A percentile compares a stretch with the other conserved stretches of the same genome.
phyloP scores from a whole-genome alignment of 1,140 invertebrate genomes.

The Fopius arisanus region DNA sequence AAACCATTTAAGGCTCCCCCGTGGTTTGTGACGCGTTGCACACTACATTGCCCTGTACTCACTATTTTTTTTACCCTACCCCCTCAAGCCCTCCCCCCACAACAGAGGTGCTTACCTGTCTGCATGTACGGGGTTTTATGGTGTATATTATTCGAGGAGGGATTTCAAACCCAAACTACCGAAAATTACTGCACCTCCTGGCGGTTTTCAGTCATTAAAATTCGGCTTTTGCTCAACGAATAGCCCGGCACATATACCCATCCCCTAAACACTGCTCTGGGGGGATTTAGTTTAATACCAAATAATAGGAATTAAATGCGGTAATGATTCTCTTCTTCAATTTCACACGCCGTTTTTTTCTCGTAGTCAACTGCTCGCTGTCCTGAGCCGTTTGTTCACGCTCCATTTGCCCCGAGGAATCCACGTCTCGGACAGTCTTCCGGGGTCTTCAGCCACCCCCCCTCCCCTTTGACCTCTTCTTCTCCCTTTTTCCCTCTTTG shows the following conservation, averaged over 20 bases:
- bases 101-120: not conserved
- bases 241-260: no score
- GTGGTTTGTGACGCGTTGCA: conserved; percentile 13
- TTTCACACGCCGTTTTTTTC: not conserved
- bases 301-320: not conserved
- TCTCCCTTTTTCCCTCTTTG: no score
- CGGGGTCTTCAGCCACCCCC: not conserved
- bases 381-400: conserved; percentile 24
- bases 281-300: not conserved
- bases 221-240: not conserved
- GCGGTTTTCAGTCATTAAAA: not conserved
- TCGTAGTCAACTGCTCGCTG: not conserved
- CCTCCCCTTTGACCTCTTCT: no score
- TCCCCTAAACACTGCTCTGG: not conserved
- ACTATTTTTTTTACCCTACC: not conserved
- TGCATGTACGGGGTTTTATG: not conserved
- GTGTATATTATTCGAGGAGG: not conserved
- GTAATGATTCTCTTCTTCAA: conserved; percentile 1
- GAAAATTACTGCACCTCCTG: not conserved
- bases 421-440: conserved; percentile 7
- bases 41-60: not conserved
- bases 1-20: conserved; percentile 32
- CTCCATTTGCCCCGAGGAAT: conserved; percentile 36
- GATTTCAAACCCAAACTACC: not conserved
- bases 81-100: no score